Conservation (phyloP, 2,888 invertebrate genomes). For the Napeogenes sylphis region DNA sequence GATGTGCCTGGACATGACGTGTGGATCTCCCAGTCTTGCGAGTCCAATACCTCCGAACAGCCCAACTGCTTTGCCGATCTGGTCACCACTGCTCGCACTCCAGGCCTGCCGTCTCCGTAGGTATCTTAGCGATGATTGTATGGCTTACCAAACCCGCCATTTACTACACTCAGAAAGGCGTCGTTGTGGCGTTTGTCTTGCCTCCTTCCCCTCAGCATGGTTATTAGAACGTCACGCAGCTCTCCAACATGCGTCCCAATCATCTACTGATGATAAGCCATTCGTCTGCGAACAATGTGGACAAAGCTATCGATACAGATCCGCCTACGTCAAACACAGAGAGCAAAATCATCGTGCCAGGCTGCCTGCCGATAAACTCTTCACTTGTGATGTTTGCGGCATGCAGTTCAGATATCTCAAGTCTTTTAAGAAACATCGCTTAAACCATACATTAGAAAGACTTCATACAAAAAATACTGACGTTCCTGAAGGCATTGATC, state of each 20-base stretch:
- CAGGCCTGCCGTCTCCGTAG: constrained; percentile 71
- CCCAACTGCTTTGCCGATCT: constrained; percentile 60
- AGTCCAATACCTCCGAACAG: constrained; percentile 59
- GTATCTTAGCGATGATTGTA: constrained; percentile 73
- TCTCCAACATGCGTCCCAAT: constrained; percentile 85
- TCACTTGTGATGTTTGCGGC: constrained; percentile 94
- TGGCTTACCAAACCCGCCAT: constrained; percentile 63
- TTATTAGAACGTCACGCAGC: constrained; percentile 90
- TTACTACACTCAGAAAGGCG: constrained; percentile 67
- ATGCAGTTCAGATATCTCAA: constrained; percentile 94
- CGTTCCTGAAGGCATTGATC: constrained; percentile 76
- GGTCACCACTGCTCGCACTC: constrained; percentile 70
- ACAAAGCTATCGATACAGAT: constrained; percentile 91
- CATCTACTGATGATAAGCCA: constrained; percentile 87
- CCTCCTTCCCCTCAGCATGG: constrained; percentile 92
- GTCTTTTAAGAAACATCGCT: constrained; percentile 92
- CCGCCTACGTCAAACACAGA: constrained; percentile 84
- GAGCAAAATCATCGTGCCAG: constrained; percentile 93
- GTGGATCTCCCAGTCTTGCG: constrained; percentile 51
- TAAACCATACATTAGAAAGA: constrained; percentile 90
- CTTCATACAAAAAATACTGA: constrained; percentile 83
- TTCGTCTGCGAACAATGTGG: constrained; percentile 95
- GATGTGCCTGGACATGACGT: constrained; percentile 71
- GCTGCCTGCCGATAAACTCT: constrained; percentile 91
- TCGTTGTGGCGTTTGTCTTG: constrained; percentile 89